Conservation (phyloP, 2,113 vertebrate species). For the Hydrolagus affinis region DNA sequence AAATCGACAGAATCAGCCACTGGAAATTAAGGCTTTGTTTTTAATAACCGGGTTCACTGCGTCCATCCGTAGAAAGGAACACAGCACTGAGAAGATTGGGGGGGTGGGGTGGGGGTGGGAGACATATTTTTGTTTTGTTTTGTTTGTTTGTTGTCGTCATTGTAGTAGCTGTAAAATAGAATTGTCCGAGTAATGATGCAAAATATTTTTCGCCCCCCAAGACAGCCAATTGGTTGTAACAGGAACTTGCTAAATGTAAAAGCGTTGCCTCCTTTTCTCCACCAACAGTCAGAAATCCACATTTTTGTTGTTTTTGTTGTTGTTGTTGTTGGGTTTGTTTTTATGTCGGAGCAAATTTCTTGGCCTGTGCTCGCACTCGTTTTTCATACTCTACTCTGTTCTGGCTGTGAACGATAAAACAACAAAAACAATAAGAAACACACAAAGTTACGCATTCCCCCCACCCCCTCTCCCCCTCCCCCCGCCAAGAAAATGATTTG, state of each 20-base stretch:
- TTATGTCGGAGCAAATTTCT: slow-evolving; percentile 64
- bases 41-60: slow-evolving; percentile 14
- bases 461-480: no score
- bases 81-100: slow-evolving; percentile 25
- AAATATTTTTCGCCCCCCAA: slow-evolving; percentile 26
- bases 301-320: slow-evolving; percentile 1
- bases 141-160: not conserved
- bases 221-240: slow-evolving; percentile 30
- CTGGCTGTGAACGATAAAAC: slow-evolving; percentile 48
- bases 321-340: slow-evolving; percentile 30
- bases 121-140: no score
- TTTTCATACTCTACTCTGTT: slow-evolving; percentile 69
- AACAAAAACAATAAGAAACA: not conserved
- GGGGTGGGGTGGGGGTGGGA: no score
- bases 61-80: slow-evolving; percentile 17
- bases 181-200: slow-evolving; percentile 25
- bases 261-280: slow-evolving; percentile 27
- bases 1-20: not conserved
- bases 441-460: not conserved
- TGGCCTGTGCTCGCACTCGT: slow-evolving; percentile 61
- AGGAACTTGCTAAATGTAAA: slow-evolving; percentile 31
- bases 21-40: not conserved
- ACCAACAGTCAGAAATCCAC: slow-evolving; percentile 31
- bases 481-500: no score
- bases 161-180: not conserved